Conservation (phyloP, 2,888 invertebrate genomes). For the Hesperia comma region DNA sequence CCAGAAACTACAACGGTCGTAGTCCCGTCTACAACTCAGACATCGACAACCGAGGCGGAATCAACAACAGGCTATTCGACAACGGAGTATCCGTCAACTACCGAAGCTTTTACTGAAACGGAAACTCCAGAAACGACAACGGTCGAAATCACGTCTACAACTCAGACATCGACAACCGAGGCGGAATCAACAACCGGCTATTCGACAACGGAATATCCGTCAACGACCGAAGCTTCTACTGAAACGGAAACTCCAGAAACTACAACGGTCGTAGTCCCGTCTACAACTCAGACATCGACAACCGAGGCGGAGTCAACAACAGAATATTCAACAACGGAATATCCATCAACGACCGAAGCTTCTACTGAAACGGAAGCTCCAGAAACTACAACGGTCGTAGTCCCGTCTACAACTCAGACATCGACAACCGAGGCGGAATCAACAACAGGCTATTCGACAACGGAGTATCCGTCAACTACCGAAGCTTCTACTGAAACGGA, state of each 20-base stretch:
- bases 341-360: too few species aligned
- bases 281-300: background rate
- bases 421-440: background rate
- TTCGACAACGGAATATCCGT: background rate
- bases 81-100: background rate
- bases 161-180: background rate
- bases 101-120: background rate
- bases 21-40: background rate
- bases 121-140: background rate
- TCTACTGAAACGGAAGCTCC: background rate
- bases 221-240: background rate
- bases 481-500: background rate
- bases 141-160: background rate
- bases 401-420: background rate
- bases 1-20: background rate
- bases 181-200: background rate
- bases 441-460: background rate
- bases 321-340: background rate
- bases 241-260: background rate
- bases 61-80: background rate
- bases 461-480: too few species aligned
- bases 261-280: background rate
- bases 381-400: background rate
- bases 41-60: background rate
- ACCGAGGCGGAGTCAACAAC: background rate